These are phyloP conservation scores for Lumbricus terrestris DNA, from an alignment of 2,888 invertebrate species.

Conservation along the genomic window DNA sequence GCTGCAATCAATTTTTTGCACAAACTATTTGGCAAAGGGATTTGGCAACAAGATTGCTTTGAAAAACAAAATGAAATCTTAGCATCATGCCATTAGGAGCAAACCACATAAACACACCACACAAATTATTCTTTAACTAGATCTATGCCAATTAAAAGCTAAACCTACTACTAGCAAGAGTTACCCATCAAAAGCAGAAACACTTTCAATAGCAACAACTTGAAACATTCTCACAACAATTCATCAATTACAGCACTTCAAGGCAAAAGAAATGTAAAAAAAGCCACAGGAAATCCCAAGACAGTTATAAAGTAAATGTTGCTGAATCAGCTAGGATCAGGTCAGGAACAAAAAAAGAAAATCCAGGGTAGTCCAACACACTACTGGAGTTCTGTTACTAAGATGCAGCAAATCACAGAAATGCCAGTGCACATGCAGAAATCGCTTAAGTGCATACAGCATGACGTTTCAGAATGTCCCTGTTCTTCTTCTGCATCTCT, in stretches of 20 bases:
- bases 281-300: background rate
- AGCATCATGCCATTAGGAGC: background rate
- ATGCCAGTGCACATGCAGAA: background rate
- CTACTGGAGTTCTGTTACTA: background rate
- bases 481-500: conserved; percentile 16
- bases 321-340: background rate
- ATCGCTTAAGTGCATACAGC: background rate
- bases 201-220: background rate
- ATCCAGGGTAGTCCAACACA: background rate
- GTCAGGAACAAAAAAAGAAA: background rate
- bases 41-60: background rate
- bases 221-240: background rate
- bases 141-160: background rate
- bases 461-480: conserved; percentile 7
- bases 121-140: background rate
- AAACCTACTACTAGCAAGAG: background rate
- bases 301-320: background rate
- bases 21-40: background rate
- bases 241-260: background rate
- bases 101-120: background rate
- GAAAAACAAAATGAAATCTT: background rate
- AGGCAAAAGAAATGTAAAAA: background rate
- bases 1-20: background rate
- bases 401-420: background rate
- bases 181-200: background rate